Evolutionary conservation across 2,797 vertebrate species (phyloP).

Genomic region (Argyrosomus regius): DNA sequence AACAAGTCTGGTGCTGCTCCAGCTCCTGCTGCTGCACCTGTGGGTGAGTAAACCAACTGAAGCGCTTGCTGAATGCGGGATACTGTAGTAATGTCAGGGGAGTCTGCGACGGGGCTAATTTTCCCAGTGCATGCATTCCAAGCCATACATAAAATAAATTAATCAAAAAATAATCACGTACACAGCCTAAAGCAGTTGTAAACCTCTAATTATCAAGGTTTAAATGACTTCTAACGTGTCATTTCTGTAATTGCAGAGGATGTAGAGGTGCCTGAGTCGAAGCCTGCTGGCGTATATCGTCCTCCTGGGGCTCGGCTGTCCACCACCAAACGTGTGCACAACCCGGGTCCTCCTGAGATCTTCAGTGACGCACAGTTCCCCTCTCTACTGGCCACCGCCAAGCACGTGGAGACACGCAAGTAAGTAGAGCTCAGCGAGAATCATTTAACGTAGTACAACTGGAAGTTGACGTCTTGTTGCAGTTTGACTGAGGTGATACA

Average conservation of each 20-base stretch:
- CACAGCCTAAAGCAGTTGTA: no score
- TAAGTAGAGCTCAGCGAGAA: slow-evolving; percentile 74
- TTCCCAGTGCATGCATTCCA: neutral
- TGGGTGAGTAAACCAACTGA: slow-evolving; percentile 69
- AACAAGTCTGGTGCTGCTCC: slow-evolving; percentile 91
- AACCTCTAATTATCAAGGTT: no score
- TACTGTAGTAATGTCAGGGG: neutral
- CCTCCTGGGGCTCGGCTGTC: slow-evolving; percentile 94
- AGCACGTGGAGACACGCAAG: slow-evolving; percentile 97
- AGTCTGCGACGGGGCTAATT: no score
- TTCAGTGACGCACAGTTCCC: slow-evolving; percentile 96
- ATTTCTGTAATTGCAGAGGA: slow-evolving; percentile 78
- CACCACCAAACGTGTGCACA: slow-evolving; percentile 82
- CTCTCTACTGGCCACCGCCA: slow-evolving; percentile 93
- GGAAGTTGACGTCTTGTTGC: neutral
- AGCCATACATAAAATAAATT: neutral
- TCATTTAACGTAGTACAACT: no score
- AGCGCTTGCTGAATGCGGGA: neutral
- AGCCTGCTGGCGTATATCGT: slow-evolving; percentile 93
- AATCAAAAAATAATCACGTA: no score
- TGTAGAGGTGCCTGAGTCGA: slow-evolving; percentile 90
- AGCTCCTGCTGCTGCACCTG: slow-evolving; percentile 82
- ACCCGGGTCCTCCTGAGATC: slow-evolving; percentile 96
- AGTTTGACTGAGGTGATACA: neutral
- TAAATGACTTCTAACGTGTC: neutral